Evolutionary conservation across 2,797 vertebrate species (phyloP).

Genomic region (Ptychadena robeensis): DNA sequence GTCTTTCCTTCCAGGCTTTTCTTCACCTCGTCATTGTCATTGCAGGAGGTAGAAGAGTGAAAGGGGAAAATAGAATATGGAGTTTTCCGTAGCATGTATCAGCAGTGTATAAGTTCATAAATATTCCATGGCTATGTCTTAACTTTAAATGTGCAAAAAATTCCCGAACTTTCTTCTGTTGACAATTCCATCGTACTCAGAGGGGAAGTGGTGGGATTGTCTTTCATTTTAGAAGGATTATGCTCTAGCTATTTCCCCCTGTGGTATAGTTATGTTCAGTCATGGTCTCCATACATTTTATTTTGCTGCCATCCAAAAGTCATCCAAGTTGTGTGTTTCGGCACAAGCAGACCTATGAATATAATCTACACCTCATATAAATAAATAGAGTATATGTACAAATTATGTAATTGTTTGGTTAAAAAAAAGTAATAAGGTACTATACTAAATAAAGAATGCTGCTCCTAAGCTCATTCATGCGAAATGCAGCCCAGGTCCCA

Average conservation of each 20-base stretch:
- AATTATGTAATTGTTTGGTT: not conserved
- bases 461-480: not conserved
- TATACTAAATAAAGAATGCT: too few relatives aligned
- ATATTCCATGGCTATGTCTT: slow-evolving; percentile 44
- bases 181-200: slow-evolving; percentile 39
- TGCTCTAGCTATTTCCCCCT: not conserved
- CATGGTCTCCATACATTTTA: slow-evolving; percentile 2
- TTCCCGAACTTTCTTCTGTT: slow-evolving; percentile 38
- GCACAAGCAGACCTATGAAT: not conserved
- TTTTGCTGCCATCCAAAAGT: not conserved
- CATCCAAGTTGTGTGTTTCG: not conserved
- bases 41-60: slow-evolving; percentile 45
- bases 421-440: not conserved
- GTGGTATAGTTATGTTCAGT: slow-evolving; percentile 3
- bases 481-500: not conserved
- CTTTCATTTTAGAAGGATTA: slow-evolving; percentile 35
- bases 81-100: slow-evolving; percentile 11
- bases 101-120: slow-evolving; percentile 41
- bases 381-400: not conserved
- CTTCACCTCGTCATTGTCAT: slow-evolving; percentile 54
- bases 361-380: not conserved
- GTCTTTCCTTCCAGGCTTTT: slow-evolving; percentile 47
- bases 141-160: slow-evolving; percentile 41
- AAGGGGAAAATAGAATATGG: slow-evolving; percentile 18
- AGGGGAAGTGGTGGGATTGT: slow-evolving; percentile 12